Evolutionary conservation across 2,113 vertebrate species (phyloP).

Genomic region (Lycaon pictus): DNA sequence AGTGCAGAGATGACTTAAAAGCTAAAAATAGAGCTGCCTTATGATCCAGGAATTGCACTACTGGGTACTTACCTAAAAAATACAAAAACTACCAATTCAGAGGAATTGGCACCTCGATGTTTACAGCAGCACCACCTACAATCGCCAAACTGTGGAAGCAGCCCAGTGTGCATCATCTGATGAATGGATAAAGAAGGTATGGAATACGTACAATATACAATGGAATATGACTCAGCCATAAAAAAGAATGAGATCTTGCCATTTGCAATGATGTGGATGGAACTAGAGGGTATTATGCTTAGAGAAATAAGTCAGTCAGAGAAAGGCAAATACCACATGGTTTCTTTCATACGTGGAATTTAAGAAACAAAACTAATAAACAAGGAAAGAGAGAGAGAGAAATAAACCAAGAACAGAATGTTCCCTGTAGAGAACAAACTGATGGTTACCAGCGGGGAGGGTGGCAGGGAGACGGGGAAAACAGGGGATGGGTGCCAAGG

Average conservation of each 20-base stretch:
- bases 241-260: background rate
- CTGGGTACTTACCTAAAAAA: background rate
- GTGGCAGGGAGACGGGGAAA: background rate
- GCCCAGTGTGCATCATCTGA: background rate
- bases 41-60: background rate
- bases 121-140: background rate
- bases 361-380: background rate
- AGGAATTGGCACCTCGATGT: background rate
- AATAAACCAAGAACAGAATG: background rate
- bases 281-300: background rate
- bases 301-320: background rate
- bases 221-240: background rate
- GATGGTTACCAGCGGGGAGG: background rate
- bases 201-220: background rate
- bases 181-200: background rate
- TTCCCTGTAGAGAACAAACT: background rate
- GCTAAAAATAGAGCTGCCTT: background rate
- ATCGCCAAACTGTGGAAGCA: background rate
- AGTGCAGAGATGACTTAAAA: background rate
- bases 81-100: background rate
- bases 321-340: background rate
- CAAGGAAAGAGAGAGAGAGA: background rate
- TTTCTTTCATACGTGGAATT: background rate
- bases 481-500: background rate
- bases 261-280: background rate